Percentiles rank a stretch among this genome's conserved stretches.
phyloP scores from a whole-genome alignment of 2,797 vertebrate genomes.

The Peromyscus melanophrys region DNA sequence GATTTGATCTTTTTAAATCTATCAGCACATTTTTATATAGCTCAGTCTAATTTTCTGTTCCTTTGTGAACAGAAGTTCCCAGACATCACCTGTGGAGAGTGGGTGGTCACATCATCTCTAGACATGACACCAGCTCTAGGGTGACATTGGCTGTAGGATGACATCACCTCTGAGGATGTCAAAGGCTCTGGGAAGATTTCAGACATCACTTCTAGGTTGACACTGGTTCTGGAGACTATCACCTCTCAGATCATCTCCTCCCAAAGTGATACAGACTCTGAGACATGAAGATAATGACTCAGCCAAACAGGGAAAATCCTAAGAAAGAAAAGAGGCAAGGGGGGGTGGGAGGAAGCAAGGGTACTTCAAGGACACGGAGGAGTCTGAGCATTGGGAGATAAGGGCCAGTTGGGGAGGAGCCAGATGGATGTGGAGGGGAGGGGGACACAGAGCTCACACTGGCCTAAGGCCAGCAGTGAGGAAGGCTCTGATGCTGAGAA shows the following conservation, averaged over 20 bases:
- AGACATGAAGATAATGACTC: not conserved
- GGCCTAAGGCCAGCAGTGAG: rapidly evolving
- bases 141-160: not conserved
- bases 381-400: rapidly evolving
- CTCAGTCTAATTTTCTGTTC: not conserved
- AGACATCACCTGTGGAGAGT: not conserved
- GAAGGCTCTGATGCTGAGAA: not conserved
- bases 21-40: not conserved
- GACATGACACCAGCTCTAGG: not conserved
- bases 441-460: rapidly evolving
- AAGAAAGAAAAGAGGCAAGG: not conserved
- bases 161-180: not conserved
- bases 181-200: not conserved
- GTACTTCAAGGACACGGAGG: not conserved
- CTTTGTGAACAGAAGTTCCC: not conserved
- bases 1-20: not conserved
- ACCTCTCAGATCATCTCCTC: not conserved
- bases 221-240: not conserved
- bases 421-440: not conserved
- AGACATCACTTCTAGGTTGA: not conserved
- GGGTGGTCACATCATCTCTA: not conserved
- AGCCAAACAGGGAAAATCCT: not conserved
- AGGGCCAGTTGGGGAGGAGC: not conserved
- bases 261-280: not conserved
- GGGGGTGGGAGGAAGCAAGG: too few species aligned